A percentile compares a stretch with the other conserved stretches of the same genome.
Conservation (phyloP, 2,888 invertebrate genomes). For the Trichogramma dendrolimi region DNA sequence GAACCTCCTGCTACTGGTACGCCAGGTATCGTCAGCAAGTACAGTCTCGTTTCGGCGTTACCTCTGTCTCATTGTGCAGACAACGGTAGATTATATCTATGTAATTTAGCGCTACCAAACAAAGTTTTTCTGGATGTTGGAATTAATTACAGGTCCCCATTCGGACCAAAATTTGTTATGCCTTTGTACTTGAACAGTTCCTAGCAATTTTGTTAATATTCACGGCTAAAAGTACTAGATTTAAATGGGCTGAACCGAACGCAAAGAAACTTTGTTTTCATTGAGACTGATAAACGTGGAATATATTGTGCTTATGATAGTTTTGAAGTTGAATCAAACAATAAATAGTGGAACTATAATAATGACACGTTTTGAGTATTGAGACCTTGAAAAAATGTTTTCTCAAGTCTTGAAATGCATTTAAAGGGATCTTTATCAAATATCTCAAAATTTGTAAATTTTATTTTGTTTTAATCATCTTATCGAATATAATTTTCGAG, state of each 20-base stretch:
- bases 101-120: conserved; percentile 78
- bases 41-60: conserved; percentile 67
- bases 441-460: too few relatives aligned
- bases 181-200: conserved; percentile 59
- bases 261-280: background rate
- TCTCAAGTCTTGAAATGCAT: too few relatives aligned
- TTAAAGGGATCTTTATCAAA: too few relatives aligned
- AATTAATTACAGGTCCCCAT: conserved; percentile 79
- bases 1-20: conserved; percentile 72
- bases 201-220: conserved; percentile 35
- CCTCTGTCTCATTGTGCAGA: conserved; percentile 63
- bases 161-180: conserved; percentile 77
- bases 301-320: too few relatives aligned
- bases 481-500: too few relatives aligned
- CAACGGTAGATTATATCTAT: conserved; percentile 75
- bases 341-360: conserved; percentile 11
- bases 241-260: background rate
- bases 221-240: background rate
- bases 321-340: conserved; percentile 1
- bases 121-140: conserved; percentile 71
- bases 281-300: background rate
- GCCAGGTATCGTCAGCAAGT: conserved; percentile 61
- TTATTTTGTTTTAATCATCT: too few relatives aligned
- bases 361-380: conserved; percentile 8
- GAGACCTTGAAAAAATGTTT: too few relatives aligned